These are phyloP conservation scores for Luidia sarsii DNA, from an alignment of 53 echinoderm and acorn worm species.

Conservation along the genomic window DNA sequence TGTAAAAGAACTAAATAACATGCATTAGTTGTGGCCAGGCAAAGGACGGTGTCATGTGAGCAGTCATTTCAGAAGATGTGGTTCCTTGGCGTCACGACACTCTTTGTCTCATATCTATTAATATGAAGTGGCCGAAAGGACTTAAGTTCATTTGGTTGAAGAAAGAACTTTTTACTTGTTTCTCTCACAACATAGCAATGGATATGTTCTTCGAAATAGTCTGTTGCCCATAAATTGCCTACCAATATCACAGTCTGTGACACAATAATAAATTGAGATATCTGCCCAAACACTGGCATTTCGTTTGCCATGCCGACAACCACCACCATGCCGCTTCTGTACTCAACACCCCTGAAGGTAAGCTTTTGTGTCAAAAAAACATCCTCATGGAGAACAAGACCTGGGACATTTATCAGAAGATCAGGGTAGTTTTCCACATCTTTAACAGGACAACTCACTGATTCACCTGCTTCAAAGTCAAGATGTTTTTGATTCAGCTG, in stretches of 20 bases:
- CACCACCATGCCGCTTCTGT: constrained; percentile 48
- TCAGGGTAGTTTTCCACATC: not conserved
- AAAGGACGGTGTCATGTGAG: not conserved
- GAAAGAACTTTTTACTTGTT: constrained; percentile 28
- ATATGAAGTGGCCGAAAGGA: constrained; percentile 7
- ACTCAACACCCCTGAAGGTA: constrained; percentile 28
- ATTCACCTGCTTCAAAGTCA: not conserved
- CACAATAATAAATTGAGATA: constrained; percentile 22
- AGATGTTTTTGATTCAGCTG: not conserved
- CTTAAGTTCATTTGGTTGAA: constrained; percentile 11
- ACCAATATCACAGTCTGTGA: constrained; percentile 10
- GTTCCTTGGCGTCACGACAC: constrained; percentile 13
- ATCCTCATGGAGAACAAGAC: constrained; percentile 52
- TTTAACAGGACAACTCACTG: not conserved
- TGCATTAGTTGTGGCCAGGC: no score
- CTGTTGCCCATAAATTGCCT: constrained; percentile 25
- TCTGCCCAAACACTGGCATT: constrained; percentile 25
- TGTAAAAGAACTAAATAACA: not conserved
- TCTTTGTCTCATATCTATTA: not conserved
- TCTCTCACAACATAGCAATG: constrained; percentile 33
- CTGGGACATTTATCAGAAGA: constrained; percentile 1
- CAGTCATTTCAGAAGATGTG: constrained; percentile 4
- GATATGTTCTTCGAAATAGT: constrained; percentile 37
- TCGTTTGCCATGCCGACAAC: constrained; percentile 41
- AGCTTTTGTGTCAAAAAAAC: constrained; percentile 56